Conservation (phyloP, 1,140 invertebrate species). For the Nautilus pompilius region DNA sequence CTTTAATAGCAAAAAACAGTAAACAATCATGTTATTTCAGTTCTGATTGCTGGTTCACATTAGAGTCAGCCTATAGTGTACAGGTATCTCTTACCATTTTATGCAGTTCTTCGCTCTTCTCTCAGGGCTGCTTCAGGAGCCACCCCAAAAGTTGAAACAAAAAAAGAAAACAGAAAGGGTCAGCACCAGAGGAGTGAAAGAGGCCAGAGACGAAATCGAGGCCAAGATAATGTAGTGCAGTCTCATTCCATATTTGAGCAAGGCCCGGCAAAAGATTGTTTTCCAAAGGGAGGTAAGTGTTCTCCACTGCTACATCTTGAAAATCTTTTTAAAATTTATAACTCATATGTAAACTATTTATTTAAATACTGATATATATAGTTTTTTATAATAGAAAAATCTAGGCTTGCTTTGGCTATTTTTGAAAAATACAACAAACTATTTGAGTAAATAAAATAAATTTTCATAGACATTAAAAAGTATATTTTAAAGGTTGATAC, state of each 20-base stretch:
- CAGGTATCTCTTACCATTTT: not conserved
- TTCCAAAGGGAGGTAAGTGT: slow-evolving; percentile 1
- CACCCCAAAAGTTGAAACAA: no score
- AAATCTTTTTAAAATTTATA: no score
- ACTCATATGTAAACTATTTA: no score
- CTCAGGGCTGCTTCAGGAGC: not conserved
- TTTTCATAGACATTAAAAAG: no score
- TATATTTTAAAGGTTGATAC: no score
- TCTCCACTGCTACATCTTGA: no score
- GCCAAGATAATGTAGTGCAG: slow-evolving; percentile 23
- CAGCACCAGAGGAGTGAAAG: not conserved
- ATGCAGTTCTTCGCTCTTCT: slow-evolving; percentile 1
- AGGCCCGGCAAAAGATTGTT: slow-evolving; percentile 19
- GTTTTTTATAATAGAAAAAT: no score
- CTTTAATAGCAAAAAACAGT: not conserved
- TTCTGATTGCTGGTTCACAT: not conserved
- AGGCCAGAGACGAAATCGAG: slow-evolving; percentile 24
- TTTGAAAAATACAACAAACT: no score
- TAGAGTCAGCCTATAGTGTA: not conserved
- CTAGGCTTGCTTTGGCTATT: no score
- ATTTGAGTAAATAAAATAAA: no score
- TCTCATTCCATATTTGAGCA: slow-evolving; percentile 39
- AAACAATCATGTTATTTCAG: not conserved
- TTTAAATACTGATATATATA: no score
- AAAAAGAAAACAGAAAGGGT: no score